Evolutionary conservation across 2,113 vertebrate species (phyloP).

Genomic region (Herpetotheres cachinnans): DNA sequence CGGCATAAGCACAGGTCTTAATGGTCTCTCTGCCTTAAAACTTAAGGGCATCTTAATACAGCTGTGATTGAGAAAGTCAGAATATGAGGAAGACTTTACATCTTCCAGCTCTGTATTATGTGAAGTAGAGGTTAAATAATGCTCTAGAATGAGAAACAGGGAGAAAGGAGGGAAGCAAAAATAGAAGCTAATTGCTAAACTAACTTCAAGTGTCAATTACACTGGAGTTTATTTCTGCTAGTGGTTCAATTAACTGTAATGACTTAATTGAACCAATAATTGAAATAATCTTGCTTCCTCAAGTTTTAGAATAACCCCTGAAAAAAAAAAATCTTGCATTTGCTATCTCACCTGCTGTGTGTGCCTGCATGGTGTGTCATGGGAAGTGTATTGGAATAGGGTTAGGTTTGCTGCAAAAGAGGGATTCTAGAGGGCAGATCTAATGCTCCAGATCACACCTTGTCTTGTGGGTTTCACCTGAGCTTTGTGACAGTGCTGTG

Average conservation of each 20-base stretch:
- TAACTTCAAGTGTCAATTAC: conserved; percentile 31
- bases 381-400: not conserved
- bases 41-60: not conserved
- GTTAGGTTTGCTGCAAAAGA: not conserved
- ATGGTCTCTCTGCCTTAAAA: not conserved
- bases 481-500: not conserved
- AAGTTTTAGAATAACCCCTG: conserved; percentile 30
- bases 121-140: conserved; percentile 27
- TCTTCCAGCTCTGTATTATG: not conserved
- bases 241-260: conserved; percentile 54
- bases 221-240: conserved; percentile 47
- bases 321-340: not conserved
- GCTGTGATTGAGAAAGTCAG: not conserved
- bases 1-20: not conserved
- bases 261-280: conserved; percentile 54
- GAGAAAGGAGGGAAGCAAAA: not conserved
- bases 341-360: not conserved
- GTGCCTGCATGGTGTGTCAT: not conserved
- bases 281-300: conserved; percentile 38
- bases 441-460: not conserved
- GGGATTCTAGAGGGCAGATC: not conserved
- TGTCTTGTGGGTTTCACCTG: not conserved
- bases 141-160: not conserved
- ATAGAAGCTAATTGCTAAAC: conserved; percentile 41
- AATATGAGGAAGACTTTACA: not conserved